These are phyloP conservation scores for Atta colombica DNA, from an alignment of 1,140 invertebrate genomes.

Conservation along the genomic window DNA sequence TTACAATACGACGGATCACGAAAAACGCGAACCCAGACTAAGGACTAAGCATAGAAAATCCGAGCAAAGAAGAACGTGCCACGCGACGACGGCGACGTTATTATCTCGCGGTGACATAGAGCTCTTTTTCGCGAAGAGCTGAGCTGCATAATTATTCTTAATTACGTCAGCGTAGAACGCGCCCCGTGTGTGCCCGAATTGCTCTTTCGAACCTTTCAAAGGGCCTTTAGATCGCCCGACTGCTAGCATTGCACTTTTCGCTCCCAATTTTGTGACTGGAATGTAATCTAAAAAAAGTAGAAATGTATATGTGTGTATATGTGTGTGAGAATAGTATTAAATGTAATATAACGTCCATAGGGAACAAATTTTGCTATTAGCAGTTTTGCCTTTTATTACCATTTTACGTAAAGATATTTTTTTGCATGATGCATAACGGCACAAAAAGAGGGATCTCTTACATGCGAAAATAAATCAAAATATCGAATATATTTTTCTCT, in stretches of 20 bases:
- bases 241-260: conserved; percentile 30
- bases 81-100: conserved; percentile 14
- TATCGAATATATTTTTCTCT: background rate
- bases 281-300: conserved; percentile 35
- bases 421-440: background rate
- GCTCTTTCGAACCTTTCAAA: conserved; percentile 37
- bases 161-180: conserved; percentile 21
- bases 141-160: conserved; percentile 55
- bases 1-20: conserved; percentile 3
- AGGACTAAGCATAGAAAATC: conserved; percentile 31
- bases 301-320: background rate
- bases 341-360: background rate
- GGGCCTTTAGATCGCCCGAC: conserved; percentile 4
- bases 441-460: background rate
- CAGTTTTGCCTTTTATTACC: background rate
- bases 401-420: background rate
- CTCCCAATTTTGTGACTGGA: conserved; percentile 9
- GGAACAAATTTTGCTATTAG: conserved; percentile 16
- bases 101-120: conserved; percentile 57
- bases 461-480: conserved; percentile 6
- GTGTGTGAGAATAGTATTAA: background rate
- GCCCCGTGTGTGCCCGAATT: conserved; percentile 26
- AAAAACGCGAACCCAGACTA: conserved; percentile 11
- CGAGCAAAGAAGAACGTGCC: conserved; percentile 14
- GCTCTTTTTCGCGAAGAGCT: conserved; percentile 1